Evolutionary conservation across 2,113 vertebrate species (phyloP).

Genomic region (Entomyzon cyanotis): DNA sequence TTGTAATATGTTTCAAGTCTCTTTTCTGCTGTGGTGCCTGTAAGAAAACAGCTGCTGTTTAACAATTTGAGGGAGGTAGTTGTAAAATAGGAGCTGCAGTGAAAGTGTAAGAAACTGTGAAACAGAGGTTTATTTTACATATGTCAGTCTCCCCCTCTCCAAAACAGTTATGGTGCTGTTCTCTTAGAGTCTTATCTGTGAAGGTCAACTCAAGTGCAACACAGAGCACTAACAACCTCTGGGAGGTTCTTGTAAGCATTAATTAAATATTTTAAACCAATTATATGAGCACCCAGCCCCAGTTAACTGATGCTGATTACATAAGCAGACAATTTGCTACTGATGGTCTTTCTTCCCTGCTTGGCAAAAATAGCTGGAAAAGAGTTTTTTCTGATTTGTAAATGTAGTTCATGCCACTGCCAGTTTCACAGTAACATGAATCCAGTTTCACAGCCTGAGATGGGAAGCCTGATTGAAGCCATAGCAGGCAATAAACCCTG

Average conservation of each 20-base stretch:
- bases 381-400: background rate
- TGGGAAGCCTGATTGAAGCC: background rate
- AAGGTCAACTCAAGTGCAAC: background rate
- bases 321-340: background rate
- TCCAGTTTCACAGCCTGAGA: background rate
- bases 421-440: background rate
- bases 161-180: background rate
- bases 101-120: background rate
- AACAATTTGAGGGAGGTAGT: background rate
- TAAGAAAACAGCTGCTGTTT: background rate
- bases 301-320: background rate
- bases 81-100: background rate
- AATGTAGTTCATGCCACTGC: background rate
- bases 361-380: background rate
- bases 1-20: background rate
- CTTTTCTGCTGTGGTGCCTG: background rate
- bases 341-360: background rate
- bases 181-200: background rate
- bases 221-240: background rate
- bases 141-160: background rate
- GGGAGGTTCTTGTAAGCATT: background rate
- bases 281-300: background rate
- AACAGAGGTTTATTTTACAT: background rate
- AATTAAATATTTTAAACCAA: slow-evolving; percentile 34
- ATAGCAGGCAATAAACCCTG: background rate